These are phyloP conservation scores for Pempheris klunzingeri DNA, from an alignment of 2,797 vertebrate genomes.

Conservation along the genomic window DNA sequence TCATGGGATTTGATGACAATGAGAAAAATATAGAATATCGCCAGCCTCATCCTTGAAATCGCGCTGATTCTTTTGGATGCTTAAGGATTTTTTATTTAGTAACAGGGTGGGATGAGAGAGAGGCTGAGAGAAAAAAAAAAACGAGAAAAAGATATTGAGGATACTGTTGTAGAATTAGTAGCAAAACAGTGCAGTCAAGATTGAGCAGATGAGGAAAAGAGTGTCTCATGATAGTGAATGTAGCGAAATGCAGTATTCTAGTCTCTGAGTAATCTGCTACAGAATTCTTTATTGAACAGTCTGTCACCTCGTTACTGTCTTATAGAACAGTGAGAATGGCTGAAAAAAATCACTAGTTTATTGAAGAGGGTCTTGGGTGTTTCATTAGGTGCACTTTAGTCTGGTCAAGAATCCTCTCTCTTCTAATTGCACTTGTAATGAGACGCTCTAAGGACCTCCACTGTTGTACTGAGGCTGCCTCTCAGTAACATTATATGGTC, in stretches of 20 bases:
- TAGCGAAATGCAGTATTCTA: neutral
- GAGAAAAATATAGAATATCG: constrained; percentile 21
- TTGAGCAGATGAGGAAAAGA: neutral
- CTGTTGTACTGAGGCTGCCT: constrained; percentile 43
- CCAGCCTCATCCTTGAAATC: constrained; percentile 9
- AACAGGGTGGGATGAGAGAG: constrained; percentile 19
- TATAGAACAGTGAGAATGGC: constrained; percentile 6
- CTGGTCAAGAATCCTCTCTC: constrained; percentile 66
- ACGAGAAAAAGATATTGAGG: neutral
- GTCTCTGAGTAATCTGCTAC: constrained; percentile 17
- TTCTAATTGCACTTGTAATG: constrained; percentile 68
- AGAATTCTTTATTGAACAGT: constrained; percentile 22
- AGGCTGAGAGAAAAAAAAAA: neutral
- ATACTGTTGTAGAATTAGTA: neutral
- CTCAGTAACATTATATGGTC: constrained; percentile 54
- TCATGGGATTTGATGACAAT: constrained; percentile 10
- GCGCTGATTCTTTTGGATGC: constrained; percentile 10
- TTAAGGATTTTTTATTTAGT: constrained; percentile 23
- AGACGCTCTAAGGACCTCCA: constrained; percentile 41
- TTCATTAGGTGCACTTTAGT: constrained; percentile 74
- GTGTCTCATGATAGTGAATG: neutral
- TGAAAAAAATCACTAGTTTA: constrained; percentile 50
- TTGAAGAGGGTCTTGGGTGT: constrained; percentile 65
- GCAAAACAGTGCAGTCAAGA: neutral
- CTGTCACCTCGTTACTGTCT: constrained; percentile 15